Conservation (phyloP, 1,140 invertebrate genomes). For the Himalopsyche phryganea region DNA sequence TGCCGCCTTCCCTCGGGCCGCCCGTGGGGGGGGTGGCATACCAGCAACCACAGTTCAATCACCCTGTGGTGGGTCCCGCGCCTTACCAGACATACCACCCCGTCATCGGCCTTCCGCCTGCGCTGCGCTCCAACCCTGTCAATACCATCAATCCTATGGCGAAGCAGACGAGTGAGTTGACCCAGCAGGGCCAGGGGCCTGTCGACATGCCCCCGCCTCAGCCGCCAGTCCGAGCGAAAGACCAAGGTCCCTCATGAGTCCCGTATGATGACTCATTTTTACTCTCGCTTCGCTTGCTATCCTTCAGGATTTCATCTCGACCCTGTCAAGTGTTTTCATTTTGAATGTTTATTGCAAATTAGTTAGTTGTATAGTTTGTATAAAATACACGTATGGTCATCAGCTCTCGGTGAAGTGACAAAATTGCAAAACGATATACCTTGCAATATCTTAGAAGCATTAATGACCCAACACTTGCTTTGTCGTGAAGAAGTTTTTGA, state of each 20-base stretch:
- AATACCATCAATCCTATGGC: constrained; percentile 37
- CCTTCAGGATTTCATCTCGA: background rate
- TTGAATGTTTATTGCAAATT: too few species aligned
- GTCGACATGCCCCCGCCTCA: constrained; percentile 43
- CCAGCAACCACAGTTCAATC: constrained; percentile 45
- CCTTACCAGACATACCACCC: constrained; percentile 52
- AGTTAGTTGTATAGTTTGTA: too few species aligned
- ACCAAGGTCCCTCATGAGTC: constrained; percentile 58
- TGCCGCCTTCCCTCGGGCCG: constrained; percentile 59
- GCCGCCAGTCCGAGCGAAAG: constrained; percentile 57
- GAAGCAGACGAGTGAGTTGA: constrained; percentile 77
- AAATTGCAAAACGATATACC: too few species aligned
- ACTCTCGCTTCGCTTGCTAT: constrained; percentile 1
- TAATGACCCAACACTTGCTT: too few species aligned
- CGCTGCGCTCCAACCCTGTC: constrained; percentile 44
- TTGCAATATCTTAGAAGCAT: too few species aligned
- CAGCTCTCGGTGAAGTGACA: too few species aligned
- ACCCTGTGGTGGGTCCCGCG: constrained; percentile 46
- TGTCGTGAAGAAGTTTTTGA: too few species aligned
- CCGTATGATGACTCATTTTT: background rate
- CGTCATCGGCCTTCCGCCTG: constrained; percentile 61
- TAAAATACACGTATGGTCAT: too few species aligned
- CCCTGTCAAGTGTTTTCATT: background rate
- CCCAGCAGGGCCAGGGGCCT: constrained; percentile 50
- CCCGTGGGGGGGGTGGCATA: constrained; percentile 38